A percentile compares a stretch with the other conserved stretches of the same genome.
Conservation (phyloP, 30 jellyfish, hydroid and myxozoan genomes). For the Chrysaora quinquecirrha region DNA sequence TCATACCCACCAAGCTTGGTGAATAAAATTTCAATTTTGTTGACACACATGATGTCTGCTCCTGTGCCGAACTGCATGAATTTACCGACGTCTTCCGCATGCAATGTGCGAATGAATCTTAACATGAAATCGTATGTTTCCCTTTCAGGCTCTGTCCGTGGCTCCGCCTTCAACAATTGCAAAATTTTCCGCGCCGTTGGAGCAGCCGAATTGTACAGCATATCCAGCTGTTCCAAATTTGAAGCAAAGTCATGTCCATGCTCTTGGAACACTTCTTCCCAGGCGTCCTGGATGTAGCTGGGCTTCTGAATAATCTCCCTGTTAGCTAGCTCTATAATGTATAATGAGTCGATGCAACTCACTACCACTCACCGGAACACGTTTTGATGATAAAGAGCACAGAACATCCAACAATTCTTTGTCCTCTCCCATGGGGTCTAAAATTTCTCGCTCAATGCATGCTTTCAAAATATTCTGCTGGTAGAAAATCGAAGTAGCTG, state of each 20-base stretch:
- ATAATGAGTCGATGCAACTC: background rate
- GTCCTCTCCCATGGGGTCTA: background rate
- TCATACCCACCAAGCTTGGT: too few species aligned
- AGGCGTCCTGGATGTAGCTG: background rate
- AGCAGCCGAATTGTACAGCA: too few species aligned
- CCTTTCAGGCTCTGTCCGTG: too few species aligned
- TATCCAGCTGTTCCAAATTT: background rate
- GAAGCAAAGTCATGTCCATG: too few species aligned
- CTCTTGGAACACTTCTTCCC: background rate
- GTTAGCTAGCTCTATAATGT: background rate
- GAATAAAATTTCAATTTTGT: too few species aligned
- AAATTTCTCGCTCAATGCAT: background rate
- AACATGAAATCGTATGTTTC: too few species aligned
- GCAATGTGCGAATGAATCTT: too few species aligned
- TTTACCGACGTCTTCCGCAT: too few species aligned
- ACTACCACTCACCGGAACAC: background rate
- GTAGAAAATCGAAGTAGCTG: background rate
- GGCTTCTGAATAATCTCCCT: background rate
- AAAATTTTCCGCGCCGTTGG: too few species aligned
- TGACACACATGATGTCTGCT: too few species aligned
- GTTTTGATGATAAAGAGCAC: background rate
- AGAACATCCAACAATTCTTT: background rate
- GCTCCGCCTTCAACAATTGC: too few species aligned
- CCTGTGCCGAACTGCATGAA: too few species aligned
- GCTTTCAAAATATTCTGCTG: background rate